phyloP scores from a whole-genome alignment of 2,888 invertebrate species.

The Archips xylosteana region DNA sequence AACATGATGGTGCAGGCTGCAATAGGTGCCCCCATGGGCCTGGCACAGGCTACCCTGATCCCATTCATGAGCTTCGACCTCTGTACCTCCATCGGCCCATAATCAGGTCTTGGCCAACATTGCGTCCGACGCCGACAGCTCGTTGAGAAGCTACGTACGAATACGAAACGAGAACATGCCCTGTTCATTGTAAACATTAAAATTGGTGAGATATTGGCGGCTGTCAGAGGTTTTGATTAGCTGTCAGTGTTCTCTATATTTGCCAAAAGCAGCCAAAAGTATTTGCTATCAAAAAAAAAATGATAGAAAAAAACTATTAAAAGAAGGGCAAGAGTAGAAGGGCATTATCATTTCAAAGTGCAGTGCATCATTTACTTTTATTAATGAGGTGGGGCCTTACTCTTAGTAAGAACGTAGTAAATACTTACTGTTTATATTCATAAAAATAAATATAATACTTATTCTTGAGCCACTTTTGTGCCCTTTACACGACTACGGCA shows the following conservation, averaged over 20 bases:
- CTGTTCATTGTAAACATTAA: constrained; percentile 15
- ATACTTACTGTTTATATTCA: no score
- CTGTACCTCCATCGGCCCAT: constrained; percentile 67
- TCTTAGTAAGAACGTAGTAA: no score
- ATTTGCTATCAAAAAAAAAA: no score
- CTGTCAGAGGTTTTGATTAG: constrained; percentile 4
- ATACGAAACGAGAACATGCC: not conserved
- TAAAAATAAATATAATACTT: no score
- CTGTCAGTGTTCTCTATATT: not conserved
- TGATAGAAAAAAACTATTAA: no score
- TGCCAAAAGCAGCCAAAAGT: no score
- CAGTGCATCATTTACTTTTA: no score
- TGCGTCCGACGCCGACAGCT: constrained; percentile 19
- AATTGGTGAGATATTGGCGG: not conserved
- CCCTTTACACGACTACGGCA: no score
- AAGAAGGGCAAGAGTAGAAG: no score
- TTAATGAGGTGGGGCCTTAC: no score
- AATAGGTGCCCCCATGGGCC: constrained; percentile 60
- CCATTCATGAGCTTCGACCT: constrained; percentile 66
- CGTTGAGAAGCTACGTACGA: constrained; percentile 13
- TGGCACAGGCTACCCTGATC: constrained; percentile 61
- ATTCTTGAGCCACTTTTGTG: no score
- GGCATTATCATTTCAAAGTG: no score
- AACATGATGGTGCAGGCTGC: constrained; percentile 73
- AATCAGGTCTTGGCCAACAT: constrained; percentile 57